Conservation (phyloP, 2,113 vertebrate species). For the Pagrus major region DNA sequence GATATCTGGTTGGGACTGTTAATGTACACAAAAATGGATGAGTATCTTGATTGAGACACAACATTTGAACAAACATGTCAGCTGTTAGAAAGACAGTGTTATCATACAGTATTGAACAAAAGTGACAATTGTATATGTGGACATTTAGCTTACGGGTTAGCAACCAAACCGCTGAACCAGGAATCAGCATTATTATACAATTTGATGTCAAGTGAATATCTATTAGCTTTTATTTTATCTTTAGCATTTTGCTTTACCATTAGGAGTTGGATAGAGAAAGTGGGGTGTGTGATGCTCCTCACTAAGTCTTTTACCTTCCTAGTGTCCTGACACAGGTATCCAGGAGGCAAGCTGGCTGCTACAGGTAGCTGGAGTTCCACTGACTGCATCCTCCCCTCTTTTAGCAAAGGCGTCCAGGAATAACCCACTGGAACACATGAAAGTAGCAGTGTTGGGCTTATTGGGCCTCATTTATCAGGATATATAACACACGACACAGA, state of each 20-base stretch:
- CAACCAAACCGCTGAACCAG: background rate
- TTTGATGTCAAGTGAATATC: no score
- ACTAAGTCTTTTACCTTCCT: constrained; percentile 81
- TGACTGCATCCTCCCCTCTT: constrained; percentile 91
- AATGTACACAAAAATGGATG: background rate
- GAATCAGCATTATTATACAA: background rate
- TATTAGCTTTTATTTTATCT: background rate
- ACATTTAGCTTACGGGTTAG: background rate
- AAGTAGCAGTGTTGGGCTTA: background rate
- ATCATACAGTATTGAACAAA: background rate
- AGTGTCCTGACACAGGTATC: constrained; percentile 90
- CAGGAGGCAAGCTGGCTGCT: constrained; percentile 89
- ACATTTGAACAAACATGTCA: background rate
- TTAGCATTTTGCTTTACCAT: background rate
- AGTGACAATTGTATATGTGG: background rate
- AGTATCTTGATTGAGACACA: background rate
- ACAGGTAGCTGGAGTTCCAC: constrained; percentile 92
- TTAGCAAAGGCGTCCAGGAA: constrained; percentile 91
- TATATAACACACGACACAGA: background rate
- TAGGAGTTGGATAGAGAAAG: background rate
- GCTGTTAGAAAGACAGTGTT: background rate
- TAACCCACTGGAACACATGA: constrained; percentile 88
- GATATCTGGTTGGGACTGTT: constrained; percentile 85
- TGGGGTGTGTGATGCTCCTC: background rate
- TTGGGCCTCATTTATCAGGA: background rate